A percentile compares a stretch with the other conserved stretches of the same genome.
Evolutionary conservation across 2,113 vertebrate species (phyloP).

Genomic region (Pogona vitticeps): DNA sequence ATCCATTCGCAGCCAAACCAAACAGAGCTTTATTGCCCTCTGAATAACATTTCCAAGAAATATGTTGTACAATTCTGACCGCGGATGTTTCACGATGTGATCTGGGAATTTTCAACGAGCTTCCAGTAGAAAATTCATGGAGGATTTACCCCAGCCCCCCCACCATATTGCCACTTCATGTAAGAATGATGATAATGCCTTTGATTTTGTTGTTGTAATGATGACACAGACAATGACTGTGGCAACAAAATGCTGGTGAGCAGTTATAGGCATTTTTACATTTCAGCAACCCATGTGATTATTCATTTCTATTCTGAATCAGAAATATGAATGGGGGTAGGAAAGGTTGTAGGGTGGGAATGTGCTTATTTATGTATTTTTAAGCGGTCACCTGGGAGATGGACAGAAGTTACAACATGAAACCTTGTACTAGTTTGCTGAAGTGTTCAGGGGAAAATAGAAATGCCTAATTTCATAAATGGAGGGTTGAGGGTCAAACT

Average conservation of each 20-base stretch:
- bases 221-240: neutral
- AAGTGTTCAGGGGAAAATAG: too few species aligned
- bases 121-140: neutral
- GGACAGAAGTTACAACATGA: neutral
- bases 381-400: neutral
- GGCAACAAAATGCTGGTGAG: neutral
- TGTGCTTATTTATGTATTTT: neutral
- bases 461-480: too few species aligned
- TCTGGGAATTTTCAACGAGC: neutral
- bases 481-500: too few species aligned
- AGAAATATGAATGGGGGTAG: neutral
- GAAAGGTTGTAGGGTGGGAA: neutral
- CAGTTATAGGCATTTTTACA: neutral
- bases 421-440: neutral
- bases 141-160: neutral
- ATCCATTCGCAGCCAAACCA: neutral
- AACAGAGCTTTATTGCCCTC: neutral
- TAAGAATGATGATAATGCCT: neutral
- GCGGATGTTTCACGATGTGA: neutral
- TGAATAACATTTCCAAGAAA: slow-evolving; percentile 25
- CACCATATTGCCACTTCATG: neutral
- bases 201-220: neutral
- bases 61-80: neutral
- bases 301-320: neutral
- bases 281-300: neutral